Base-by-base conservation (phyloP, 2,888 invertebrate genomes). In the Tetramorium bicarinatum region DNA sequence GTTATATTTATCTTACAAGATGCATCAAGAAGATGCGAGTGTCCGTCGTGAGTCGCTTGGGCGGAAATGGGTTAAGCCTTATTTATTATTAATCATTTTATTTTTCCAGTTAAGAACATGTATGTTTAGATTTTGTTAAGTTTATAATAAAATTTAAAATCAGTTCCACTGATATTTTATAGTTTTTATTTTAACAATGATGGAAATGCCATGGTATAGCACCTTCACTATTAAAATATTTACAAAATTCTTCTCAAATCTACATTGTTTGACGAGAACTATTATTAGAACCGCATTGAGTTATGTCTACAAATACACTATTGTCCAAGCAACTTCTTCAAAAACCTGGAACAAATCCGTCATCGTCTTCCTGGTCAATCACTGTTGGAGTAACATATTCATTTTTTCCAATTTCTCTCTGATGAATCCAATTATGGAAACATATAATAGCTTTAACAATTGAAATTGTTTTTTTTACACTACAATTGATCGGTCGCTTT, bases 231-330 rank as follows among this genome's bases (percentile, higher is more conserved):
- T 64, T 64, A 41, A 64, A 64, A 64, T 64, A 64, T 38, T 41
- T 38, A 41, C 64, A 64, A 21, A 64, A 64, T 21, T 64, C 38
- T 64, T 62, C 62, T n/a, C 64, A n/a, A 64, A 64, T 64, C n/a
- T 64, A 41, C 21, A 41, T 64, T 21, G 64, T 41, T 64, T 7
- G 21, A 64, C 21, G 21, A 41, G 38, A 41, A 41, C 21, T 64
- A 21, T 44, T 66, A 66, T 66, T 44, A 25, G 66, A 44, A 66
- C 66, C 66, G 44, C 21, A 66, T 2, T 66, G 41, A 66, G 44
- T 66, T 44, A 66, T 44, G 8, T 66, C 1, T 21, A 7, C 15
- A 11, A 64, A 2, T 64, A 41, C 41, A 66, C 15, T 44, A 44
- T 44, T 66, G 21, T 66, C 21, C 1, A 41, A 44, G 21, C 38